A percentile compares a stretch with the other conserved stretches of the same genome.
These are phyloP conservation scores for Copidosoma floridanum DNA, from an alignment of 1,140 invertebrate genomes.

Conservation along the genomic window DNA sequence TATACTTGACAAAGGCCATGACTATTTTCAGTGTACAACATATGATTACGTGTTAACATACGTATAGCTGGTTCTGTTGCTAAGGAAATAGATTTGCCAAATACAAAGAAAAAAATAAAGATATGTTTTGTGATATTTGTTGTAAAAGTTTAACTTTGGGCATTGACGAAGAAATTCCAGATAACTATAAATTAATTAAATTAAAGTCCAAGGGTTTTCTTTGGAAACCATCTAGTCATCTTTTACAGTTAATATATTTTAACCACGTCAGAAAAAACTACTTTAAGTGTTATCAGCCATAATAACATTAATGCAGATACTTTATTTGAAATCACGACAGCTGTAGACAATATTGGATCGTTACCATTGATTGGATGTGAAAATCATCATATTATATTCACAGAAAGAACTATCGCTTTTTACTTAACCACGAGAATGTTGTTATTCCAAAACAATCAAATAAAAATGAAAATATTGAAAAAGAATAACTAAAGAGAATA, in stretches of 20 bases:
- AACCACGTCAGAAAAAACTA: neutral
- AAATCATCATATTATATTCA: too few relatives aligned
- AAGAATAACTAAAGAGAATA: too few relatives aligned
- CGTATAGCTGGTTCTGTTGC: constrained; percentile 11
- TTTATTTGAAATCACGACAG: neutral
- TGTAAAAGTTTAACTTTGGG: neutral
- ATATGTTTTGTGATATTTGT: neutral
- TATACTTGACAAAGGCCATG: neutral
- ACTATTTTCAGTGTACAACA: neutral
- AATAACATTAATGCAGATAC: neutral
- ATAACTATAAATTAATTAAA: neutral
- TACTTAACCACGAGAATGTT: too few relatives aligned
- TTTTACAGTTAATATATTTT: neutral
- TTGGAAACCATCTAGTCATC: neutral
- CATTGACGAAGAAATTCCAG: neutral
- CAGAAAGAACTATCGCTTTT: too few relatives aligned
- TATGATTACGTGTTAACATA: constrained; percentile 4
- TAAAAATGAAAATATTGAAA: too few relatives aligned
- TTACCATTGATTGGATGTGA: neutral
- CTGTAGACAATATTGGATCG: neutral
- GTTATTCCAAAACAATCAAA: too few relatives aligned
- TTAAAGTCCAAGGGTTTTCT: neutral
- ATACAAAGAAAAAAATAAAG: too few relatives aligned
- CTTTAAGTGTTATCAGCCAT: neutral
- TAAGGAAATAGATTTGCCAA: neutral